Conservation (phyloP, 2,797 vertebrate species). For the Melanotaenia boesemani region DNA sequence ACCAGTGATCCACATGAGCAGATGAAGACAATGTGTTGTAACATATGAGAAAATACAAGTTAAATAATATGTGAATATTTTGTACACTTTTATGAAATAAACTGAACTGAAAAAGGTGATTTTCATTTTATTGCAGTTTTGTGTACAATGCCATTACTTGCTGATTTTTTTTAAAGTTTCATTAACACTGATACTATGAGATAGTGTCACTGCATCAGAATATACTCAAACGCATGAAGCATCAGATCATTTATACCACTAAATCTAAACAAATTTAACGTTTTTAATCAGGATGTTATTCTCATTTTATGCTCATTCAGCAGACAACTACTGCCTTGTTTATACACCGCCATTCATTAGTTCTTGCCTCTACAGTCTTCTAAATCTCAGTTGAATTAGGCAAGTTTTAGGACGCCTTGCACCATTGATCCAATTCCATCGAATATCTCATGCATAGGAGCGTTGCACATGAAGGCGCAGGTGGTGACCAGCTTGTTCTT, state of each 20-base stretch:
- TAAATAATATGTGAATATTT: constrained; percentile 25
- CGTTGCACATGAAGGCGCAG: constrained; percentile 85
- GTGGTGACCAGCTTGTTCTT: constrained; percentile 86
- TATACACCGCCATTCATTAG: background rate
- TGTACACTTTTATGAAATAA: constrained; percentile 41
- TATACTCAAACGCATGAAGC: background rate
- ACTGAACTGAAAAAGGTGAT: constrained; percentile 2
- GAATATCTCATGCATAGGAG: constrained; percentile 84
- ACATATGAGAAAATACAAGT: background rate
- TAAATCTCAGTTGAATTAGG: constrained; percentile 60
- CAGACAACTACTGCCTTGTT: background rate
- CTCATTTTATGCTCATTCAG: background rate
- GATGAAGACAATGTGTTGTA: background rate
- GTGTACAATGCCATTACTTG: constrained; percentile 1
- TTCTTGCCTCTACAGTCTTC: background rate
- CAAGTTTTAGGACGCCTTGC: constrained; percentile 86
- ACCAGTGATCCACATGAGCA: constrained; percentile 8
- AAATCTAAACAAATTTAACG: constrained; percentile 7
- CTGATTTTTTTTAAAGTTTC: constrained; percentile 2
- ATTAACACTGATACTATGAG: background rate
- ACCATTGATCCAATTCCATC: constrained; percentile 86
- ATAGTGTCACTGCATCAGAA: background rate
- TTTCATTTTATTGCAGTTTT: constrained; percentile 34
- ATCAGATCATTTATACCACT: background rate
- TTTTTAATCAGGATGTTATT: constrained; percentile 18